phyloP scores from a whole-genome alignment of 2,113 vertebrate genomes.

The Phaethornis superciliosus region DNA sequence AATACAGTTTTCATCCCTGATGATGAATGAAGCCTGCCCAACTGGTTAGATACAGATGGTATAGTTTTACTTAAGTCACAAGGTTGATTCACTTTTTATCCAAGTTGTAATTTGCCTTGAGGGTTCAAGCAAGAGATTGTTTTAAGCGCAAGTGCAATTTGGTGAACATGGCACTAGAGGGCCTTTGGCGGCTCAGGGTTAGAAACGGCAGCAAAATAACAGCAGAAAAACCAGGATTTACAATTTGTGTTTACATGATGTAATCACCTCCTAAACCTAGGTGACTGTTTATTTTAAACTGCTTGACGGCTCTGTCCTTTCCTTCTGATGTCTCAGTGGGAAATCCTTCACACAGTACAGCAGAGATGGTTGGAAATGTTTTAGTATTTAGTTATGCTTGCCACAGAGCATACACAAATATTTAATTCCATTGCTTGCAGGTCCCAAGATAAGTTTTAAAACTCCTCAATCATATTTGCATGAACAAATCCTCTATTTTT shows the following conservation, averaged over 20 bases:
- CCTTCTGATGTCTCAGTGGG: not conserved
- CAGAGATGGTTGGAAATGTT: not conserved
- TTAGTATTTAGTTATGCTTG: not conserved
- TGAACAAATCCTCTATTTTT: not conserved
- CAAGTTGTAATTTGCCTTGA: not conserved
- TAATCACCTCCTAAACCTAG: not conserved
- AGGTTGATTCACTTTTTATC: not conserved
- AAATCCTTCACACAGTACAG: not conserved
- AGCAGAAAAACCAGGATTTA: not conserved
- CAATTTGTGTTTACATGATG: not conserved
- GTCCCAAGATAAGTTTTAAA: not conserved
- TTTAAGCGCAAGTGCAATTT: not conserved
- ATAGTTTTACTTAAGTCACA: not conserved
- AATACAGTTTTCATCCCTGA: not conserved
- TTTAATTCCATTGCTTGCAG: not conserved
- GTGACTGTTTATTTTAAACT: not conserved
- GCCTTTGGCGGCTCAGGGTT: not conserved
- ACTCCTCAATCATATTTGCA: not conserved
- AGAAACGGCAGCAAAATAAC: not conserved
- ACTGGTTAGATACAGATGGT: not conserved
- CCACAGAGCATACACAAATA: not conserved
- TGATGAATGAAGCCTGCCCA: not conserved
- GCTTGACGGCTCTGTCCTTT: not conserved
- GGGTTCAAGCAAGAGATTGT: not conserved
- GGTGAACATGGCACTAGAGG: not conserved